Conservation (phyloP, 2,797 vertebrate species). For the Loriculus beryllinus region DNA sequence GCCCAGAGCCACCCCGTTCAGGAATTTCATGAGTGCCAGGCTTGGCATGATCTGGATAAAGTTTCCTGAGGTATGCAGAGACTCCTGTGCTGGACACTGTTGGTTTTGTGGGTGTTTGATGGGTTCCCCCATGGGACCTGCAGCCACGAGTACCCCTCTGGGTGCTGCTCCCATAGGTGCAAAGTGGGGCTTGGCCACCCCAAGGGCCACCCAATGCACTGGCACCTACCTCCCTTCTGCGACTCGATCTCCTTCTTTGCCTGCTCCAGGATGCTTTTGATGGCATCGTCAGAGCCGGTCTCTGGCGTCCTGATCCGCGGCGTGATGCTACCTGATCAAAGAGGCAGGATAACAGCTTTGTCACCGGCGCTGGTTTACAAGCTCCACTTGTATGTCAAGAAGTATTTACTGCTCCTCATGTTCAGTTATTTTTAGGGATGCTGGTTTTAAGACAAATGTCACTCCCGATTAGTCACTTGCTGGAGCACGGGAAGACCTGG, state of each 20-base stretch:
- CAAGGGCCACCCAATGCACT: accelerated
- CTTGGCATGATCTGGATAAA: not conserved
- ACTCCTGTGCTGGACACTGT: accelerated
- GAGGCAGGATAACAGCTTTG: slow-evolving; percentile 33
- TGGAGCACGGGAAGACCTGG: not conserved
- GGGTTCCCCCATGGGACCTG: not conserved
- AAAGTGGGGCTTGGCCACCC: not conserved
- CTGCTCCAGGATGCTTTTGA: slow-evolving; percentile 98
- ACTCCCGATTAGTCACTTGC: not conserved
- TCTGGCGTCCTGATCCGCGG: slow-evolving; percentile 97
- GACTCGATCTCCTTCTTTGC: slow-evolving; percentile 99
- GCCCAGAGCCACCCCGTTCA: not conserved
- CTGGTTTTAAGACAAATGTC: slow-evolving; percentile 17
- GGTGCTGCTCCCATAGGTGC: not conserved
- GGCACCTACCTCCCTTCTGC: slow-evolving; percentile 86
- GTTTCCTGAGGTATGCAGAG: not conserved
- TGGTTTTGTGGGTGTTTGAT: accelerated
- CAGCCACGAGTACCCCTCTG: not conserved
- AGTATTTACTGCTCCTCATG: not conserved
- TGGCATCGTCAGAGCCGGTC: slow-evolving; percentile 97
- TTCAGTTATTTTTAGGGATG: slow-evolving; percentile 38
- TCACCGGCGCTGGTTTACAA: not conserved
- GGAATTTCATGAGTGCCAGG: accelerated
- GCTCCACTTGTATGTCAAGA: not conserved
- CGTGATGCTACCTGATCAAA: slow-evolving; percentile 94